These are phyloP conservation scores for Penaeus monodon DNA, from an alignment of 2,888 invertebrate species.

Conservation along the genomic window DNA sequence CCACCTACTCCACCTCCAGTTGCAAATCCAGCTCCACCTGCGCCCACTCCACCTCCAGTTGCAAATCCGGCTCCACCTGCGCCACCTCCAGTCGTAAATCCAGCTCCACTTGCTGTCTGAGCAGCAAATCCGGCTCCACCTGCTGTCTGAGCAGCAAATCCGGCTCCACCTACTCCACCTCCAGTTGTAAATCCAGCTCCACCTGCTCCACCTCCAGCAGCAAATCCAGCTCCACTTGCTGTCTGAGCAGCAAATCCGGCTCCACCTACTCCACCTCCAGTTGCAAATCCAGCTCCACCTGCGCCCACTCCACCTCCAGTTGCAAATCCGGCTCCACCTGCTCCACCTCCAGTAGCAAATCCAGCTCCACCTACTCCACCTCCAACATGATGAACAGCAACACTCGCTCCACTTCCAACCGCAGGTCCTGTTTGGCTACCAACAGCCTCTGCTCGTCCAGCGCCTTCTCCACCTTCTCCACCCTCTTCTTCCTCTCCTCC, in stretches of 20 bases:
- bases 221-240: neutral
- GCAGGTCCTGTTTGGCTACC: no score
- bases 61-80: neutral
- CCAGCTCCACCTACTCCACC: neutral
- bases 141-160: neutral
- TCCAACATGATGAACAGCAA: neutral
- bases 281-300: neutral
- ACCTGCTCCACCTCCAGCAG: neutral
- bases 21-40: neutral
- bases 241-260: neutral
- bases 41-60: neutral
- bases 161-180: neutral
- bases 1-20: no score
- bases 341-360: neutral
- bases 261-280: neutral
- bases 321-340: neutral
- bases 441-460: no score
- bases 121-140: neutral
- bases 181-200: no score
- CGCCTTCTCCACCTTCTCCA: no score
- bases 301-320: neutral
- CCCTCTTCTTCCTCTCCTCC: no score
- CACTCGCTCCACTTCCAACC: neutral
- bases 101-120: neutral
- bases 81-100: no score